Base-by-base conservation (phyloP, 2,888 invertebrate species). In the Trachelus iudaicus region DNA sequence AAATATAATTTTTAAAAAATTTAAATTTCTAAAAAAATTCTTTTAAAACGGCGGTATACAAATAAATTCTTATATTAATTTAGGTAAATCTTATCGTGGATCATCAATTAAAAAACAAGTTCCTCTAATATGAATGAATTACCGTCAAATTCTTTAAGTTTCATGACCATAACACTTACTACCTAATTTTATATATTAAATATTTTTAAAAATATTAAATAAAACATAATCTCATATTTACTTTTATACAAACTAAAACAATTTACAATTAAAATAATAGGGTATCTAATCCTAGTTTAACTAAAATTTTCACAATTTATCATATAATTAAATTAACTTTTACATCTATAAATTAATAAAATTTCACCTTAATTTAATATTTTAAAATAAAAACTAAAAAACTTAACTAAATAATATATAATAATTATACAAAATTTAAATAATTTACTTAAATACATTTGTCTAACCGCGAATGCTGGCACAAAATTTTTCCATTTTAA, bases 401-500 rank as follows among this genome's bases (percentile, higher is more conserved):
- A n/a, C n/a, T n/a, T n/a, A n/a, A n/a, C n/a, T n/a, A n/a, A n/a
- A n/a, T n/a, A n/a, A n/a, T n/a, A n/a, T n/a, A n/a, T n/a, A n/a
- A n/a, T n/a, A n/a, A n/a, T 90, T 92, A 92, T 91, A 85, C 75
- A 15, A 71, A 84, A 90, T 90, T 90, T 92, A 93, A 90, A 92
- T 92, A 92, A 93, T 93, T 93, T 91, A 93, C 91, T 92, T 92
- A 83, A 90, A 93, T 93, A 88, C 92, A 92, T 12, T 93, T 93
- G 94, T 94, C 87, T 94, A 94, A 94, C 94, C 94, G 94, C 94
- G 93, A 93, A 93, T 94, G 94, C 94, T 95, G 94, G 94, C 94
- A 94, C 94, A 94, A 94, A 13, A 4, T 37, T 37, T 0, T 37
- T 37, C 37, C 3, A 37, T 93, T 92, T 94, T 93, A 90, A 93